Conservation (phyloP, 2,888 invertebrate species). For the Leptogaster cylindrica region DNA sequence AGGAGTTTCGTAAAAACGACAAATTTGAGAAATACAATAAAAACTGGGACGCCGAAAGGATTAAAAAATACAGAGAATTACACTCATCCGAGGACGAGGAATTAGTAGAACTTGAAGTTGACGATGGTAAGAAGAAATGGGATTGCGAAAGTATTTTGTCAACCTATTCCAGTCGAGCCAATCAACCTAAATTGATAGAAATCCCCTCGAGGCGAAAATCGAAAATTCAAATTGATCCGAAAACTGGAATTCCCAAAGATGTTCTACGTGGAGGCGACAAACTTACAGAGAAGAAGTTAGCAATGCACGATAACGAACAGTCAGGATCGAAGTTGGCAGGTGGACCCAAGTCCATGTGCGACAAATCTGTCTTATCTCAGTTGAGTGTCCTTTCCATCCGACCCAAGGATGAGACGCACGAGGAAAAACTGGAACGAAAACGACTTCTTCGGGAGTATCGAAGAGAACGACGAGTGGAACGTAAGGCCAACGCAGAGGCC, state of each 20-base stretch:
- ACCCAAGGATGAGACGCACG: conserved; percentile 77
- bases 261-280: conserved; percentile 68
- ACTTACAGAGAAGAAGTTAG: conserved; percentile 73
- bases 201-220: conserved; percentile 68
- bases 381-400: conserved; percentile 73
- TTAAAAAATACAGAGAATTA: conserved; percentile 55
- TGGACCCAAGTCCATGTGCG: conserved; percentile 67
- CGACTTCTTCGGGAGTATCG: conserved; percentile 78
- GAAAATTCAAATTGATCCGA: conserved; percentile 74
- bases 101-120: conserved; percentile 68
- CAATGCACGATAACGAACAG: conserved; percentile 68
- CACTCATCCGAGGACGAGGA: conserved; percentile 60
- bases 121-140: conserved; percentile 74
- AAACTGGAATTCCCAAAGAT: conserved; percentile 77
- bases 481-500: conserved; percentile 79
- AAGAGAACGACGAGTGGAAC: conserved; percentile 78
- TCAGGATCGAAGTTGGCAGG: conserved; percentile 50
- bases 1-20: conserved; percentile 74
- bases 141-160: conserved; percentile 92
- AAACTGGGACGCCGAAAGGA: conserved; percentile 63
- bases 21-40: conserved; percentile 66
- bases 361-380: conserved; percentile 71
- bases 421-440: conserved; percentile 80
- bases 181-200: conserved; percentile 86
- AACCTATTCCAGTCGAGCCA: conserved; percentile 89